Evolutionary conservation across 1,140 invertebrate genomes (phyloP), one percentile per base, ranked within the genome.

Genomic region (Coenobita brevimanus): DNA sequence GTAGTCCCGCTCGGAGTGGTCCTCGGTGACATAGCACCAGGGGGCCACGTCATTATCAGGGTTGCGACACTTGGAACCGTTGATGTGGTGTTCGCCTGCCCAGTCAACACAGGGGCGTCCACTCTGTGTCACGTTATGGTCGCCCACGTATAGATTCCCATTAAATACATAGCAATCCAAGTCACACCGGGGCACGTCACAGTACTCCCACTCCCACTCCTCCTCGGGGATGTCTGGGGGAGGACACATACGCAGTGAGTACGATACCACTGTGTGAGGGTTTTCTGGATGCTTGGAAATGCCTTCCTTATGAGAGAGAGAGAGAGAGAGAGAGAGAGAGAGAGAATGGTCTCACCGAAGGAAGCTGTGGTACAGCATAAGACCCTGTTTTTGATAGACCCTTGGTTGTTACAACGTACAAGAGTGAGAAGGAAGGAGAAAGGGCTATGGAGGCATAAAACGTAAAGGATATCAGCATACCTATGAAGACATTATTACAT

Each of bases 201-300:
- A 90, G 71, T 81, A 87, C 71, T 90, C 89, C 89, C 89, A 90
- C 54, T 73, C 73, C 89, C 89, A 90, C 43, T 57, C 41, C 38
- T 86, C 64, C 54, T 76, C 80, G 8, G 83, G 83, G 1, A 82
- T 46, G 30, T 89, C 87, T 89, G 67, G 8, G 30, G 36, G 33
- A 38, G 46, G 60, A 67, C 2, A 41, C n/a, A 67, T 10, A 67
- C 8, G 24, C 8, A 67, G 24, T 27, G 64, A n/a, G n/a, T n/a
- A n/a, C n/a, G n/a, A n/a, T n/a, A n/a, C n/a, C n/a, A n/a, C n/a
- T n/a, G n/a, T n/a, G n/a, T n/a, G n/a, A n/a, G n/a, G n/a, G n/a
- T n/a, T n/a, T n/a, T n/a, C n/a, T n/a, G n/a, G n/a, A n/a, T n/a
- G n/a, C n/a, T n/a, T n/a, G n/a, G n/a, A n/a, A n/a, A n/a, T n/a